Conservation (phyloP, 2,797 vertebrate species). For the Pipistrellus nathusii region DNA sequence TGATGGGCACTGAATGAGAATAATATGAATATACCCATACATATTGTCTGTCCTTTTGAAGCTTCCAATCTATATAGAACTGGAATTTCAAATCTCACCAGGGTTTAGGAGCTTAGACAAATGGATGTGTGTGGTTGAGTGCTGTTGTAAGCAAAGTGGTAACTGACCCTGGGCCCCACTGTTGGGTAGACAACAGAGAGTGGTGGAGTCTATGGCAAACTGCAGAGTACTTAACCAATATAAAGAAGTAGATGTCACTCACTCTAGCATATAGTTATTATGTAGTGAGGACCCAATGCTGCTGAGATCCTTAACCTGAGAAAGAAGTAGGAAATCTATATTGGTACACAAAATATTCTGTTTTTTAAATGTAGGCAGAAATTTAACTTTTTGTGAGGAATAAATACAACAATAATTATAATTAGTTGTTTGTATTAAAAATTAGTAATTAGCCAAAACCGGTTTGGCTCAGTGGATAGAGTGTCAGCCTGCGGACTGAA, state of each 20-base stretch:
- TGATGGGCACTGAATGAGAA: background rate
- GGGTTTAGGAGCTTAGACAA: too few species aligned
- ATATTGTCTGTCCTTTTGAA: background rate
- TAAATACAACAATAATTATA: conserved; percentile 11
- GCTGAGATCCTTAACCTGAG: background rate
- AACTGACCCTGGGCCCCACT: background rate
- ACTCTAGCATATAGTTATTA: background rate
- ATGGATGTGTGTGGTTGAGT: background rate
- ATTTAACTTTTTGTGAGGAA: background rate
- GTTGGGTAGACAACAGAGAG: background rate
- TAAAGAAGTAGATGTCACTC: background rate
- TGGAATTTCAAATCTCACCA: background rate
- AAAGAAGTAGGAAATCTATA: background rate
- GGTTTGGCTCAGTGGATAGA: too few species aligned
- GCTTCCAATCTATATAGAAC: background rate
- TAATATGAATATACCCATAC: background rate
- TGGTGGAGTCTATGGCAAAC: background rate
- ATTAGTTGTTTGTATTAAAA: background rate
- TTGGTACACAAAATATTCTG: background rate
- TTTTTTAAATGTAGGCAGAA: background rate
- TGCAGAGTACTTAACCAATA: background rate
- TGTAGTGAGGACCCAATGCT: background rate
- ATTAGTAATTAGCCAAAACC: background rate
- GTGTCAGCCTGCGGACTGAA: too few species aligned
- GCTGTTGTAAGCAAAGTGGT: background rate